phyloP scores from a whole-genome alignment of 2,113 vertebrate species.

The Orientallactaga bullata region DNA sequence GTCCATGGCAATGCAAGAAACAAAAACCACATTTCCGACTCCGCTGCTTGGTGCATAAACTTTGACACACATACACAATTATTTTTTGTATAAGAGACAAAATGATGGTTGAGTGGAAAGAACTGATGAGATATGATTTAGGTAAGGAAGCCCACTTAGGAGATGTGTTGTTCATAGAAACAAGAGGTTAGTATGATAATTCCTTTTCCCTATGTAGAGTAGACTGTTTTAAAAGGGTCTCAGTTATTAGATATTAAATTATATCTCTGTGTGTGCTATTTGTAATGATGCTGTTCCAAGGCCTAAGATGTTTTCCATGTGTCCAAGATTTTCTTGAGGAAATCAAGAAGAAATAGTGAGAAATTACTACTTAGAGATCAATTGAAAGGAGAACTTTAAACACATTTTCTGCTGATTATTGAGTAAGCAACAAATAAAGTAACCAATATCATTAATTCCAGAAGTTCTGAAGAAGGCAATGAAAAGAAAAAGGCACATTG shows the following conservation, averaged over 20 bases:
- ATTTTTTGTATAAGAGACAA: conserved; percentile 21
- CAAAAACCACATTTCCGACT: conserved; percentile 6
- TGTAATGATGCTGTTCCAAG: neutral
- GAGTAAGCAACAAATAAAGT: neutral
- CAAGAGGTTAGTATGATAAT: neutral
- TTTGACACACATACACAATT: conserved; percentile 34
- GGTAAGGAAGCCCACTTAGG: neutral
- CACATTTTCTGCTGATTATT: neutral
- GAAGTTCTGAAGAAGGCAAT: neutral
- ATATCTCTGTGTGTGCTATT: neutral
- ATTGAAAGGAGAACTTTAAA: neutral
- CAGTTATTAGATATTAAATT: neutral
- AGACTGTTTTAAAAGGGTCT: neutral
- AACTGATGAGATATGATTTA: neutral
- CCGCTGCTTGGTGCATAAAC: conserved; percentile 24
- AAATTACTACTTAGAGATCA: neutral
- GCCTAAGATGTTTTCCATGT: neutral
- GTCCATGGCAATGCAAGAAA: conserved; percentile 5
- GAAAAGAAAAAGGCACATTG: neutral
- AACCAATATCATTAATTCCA: neutral
- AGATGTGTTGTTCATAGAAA: neutral
- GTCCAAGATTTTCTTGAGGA: neutral
- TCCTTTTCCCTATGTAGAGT: neutral
- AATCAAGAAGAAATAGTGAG: neutral
- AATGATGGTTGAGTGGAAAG: neutral